These are phyloP conservation scores for Periophthalmodon schlosseri DNA, from an alignment of 2,113 vertebrate species.

Conservation along the genomic window DNA sequence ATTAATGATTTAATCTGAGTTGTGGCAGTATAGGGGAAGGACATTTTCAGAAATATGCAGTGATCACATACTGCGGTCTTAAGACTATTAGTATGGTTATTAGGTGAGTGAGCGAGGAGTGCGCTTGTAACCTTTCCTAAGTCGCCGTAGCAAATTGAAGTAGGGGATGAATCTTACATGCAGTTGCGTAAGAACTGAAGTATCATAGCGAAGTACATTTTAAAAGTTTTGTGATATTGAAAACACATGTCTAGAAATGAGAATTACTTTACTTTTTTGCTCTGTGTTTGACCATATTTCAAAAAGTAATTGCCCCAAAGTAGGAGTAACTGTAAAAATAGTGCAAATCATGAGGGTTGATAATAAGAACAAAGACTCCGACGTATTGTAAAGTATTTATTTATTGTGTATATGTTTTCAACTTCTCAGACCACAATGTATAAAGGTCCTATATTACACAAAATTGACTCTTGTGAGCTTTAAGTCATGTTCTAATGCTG, in stretches of 20 bases:
- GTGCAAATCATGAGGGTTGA: background rate
- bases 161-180: background rate
- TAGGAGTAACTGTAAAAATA: background rate
- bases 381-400: too few species aligned
- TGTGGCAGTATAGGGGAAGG: constrained; percentile 48
- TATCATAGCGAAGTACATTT: background rate
- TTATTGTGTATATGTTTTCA: too few species aligned
- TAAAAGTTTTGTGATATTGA: background rate
- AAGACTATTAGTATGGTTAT: constrained; percentile 14
- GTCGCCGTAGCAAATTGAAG: constrained; percentile 1
- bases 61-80: constrained; percentile 13
- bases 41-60: constrained; percentile 48
- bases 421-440: too few species aligned
- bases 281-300: background rate
- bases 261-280: background rate
- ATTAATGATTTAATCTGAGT: constrained; percentile 75
- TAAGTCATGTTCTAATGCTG: too few species aligned
- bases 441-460: too few species aligned
- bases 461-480: too few species aligned
- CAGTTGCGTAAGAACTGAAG: background rate
- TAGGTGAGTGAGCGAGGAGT: background rate
- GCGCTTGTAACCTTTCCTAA: constrained; percentile 4
- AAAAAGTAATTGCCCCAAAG: background rate
- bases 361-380: background rate
- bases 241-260: background rate